Base-by-base conservation (phyloP, 2,113 vertebrate genomes). In the Numida meleagris region DNA sequence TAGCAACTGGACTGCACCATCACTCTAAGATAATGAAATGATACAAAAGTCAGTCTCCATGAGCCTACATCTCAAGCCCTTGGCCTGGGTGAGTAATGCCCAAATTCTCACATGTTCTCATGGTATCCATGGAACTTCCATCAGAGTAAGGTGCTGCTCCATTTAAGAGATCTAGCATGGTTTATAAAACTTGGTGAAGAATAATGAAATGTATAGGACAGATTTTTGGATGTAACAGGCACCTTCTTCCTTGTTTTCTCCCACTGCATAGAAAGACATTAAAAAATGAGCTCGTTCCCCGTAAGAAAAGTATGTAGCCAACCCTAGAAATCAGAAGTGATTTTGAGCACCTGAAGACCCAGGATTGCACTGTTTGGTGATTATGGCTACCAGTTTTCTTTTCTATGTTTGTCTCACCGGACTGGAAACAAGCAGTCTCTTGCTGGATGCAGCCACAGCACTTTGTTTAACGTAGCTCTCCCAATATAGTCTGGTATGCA, bases 21-120 rank as follows among this genome's bases (percentile, higher is more conserved):
- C n/a, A 14, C 88, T 93, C 20, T 86, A 83, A 95, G 53, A 51
- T 92, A 87, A 94, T 70, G 80, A 83, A 66, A 81, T 67, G 76
- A 66, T 21, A 29, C 36, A 83, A 82, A 86, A 83, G 76, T 78
- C 31, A 42, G 38, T 88, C 77, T 45, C 46, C 77, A 71, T 33
- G 29, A 94, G 33, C 19, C 31, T 67, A 0, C 8, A 67, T 50
- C 58, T 94, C 62, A 76, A 45, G 59, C 24, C 66, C 33, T 50
- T 53, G 63, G 29, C 14, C 61, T 59, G 70, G 10, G 57, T 88
- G 25, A 73, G 24, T 66, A 80, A 74, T 46, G 57, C 63, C 82
- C 78, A 61, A 81, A 75, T 81, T 70, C 21, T 92, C 50, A 58
- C 23, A 13, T 59, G 14, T 48, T 81, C 50, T 88, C 15, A 29